These are phyloP conservation scores for Sceloporus tristichus DNA, from an alignment of 2,113 vertebrate species.

Conservation along the genomic window DNA sequence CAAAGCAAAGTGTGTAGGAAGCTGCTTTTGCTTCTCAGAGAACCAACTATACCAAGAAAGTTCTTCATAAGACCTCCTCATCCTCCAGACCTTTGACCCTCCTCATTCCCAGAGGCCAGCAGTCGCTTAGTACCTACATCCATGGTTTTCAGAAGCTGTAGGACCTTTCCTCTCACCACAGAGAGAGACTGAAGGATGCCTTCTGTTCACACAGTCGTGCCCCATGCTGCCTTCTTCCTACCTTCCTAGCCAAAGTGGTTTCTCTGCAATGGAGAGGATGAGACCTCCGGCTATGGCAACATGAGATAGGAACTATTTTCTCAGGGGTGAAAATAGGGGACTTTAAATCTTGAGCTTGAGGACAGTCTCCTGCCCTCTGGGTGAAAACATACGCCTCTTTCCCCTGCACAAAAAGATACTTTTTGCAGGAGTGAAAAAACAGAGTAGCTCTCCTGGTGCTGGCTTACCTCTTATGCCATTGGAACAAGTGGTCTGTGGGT, in stretches of 20 bases:
- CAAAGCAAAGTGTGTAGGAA: background rate
- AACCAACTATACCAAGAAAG: background rate
- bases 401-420: too few species aligned
- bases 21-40: background rate
- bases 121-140: background rate
- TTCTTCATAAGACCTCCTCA: too few species aligned
- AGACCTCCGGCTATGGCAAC: background rate
- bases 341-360: background rate
- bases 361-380: background rate
- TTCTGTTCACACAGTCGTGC: background rate
- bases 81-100: background rate
- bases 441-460: background rate
- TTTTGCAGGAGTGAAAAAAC: background rate
- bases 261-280: background rate
- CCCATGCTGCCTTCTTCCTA: background rate
- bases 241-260: background rate
- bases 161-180: background rate
- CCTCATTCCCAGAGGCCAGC: background rate
- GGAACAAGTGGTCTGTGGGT: too few species aligned
- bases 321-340: background rate
- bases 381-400: too few species aligned
- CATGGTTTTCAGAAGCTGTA: background rate
- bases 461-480: background rate
- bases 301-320: background rate
- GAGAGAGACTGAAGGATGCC: background rate